Percentiles rank a stretch among this genome's conserved stretches.
Conservation (phyloP, 2,888 invertebrate species). For the Baronia brevicornis region DNA sequence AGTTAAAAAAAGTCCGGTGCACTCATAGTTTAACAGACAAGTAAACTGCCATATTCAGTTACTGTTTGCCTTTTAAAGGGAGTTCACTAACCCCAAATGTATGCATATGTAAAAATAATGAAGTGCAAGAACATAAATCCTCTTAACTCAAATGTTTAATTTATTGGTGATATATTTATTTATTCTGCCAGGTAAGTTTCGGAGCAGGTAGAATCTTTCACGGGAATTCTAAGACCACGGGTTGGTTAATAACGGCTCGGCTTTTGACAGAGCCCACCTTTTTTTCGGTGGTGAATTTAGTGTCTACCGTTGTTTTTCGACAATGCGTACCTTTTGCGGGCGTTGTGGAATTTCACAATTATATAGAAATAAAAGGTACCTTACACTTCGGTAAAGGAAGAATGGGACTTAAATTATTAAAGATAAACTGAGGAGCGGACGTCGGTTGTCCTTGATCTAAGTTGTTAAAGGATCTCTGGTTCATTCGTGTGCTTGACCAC, state of each 20-base stretch:
- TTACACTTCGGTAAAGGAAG: too few species aligned
- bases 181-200: constrained; percentile 58
- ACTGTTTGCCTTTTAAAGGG: constrained; percentile 25
- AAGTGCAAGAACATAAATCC: constrained; percentile 35
- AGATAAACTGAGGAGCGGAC: background rate
- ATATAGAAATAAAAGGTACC: constrained; percentile 30
- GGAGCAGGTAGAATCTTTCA: constrained; percentile 56
- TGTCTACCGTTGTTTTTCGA: constrained; percentile 46
- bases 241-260: constrained; percentile 34
- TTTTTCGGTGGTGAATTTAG: constrained; percentile 58
- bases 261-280: constrained; percentile 28
- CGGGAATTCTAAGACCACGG: constrained; percentile 40
- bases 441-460: too few species aligned
- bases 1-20: constrained; percentile 18
- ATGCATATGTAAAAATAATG: constrained; percentile 54
- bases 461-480: constrained; percentile 18
- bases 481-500: constrained; percentile 13
- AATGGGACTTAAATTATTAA: too few species aligned
- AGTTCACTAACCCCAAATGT: constrained; percentile 34
- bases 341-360: constrained; percentile 44
- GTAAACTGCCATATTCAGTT: constrained; percentile 27
- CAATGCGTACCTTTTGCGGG: constrained; percentile 44
- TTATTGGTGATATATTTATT: constrained; percentile 52
- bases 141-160: constrained; percentile 49
- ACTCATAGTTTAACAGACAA: constrained; percentile 23